Evolutionary conservation across 2,113 vertebrate species (phyloP).

Genomic region (Acanthochromis polyacanthus): DNA sequence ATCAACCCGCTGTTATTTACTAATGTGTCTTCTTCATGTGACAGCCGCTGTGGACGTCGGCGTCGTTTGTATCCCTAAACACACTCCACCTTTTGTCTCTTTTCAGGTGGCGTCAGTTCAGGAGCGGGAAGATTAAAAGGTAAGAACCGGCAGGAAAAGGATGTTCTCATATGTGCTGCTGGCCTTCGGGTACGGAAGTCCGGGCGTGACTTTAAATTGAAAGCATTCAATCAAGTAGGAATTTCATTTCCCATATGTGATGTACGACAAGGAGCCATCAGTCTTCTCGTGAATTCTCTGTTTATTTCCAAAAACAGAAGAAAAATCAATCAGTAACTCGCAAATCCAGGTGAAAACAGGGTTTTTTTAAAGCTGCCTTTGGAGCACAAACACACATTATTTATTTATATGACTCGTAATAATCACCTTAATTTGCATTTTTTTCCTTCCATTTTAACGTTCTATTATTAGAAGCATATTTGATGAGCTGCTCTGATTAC

Average conservation of each 20-base stretch:
- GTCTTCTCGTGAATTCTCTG: conserved; percentile 19
- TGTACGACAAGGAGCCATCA: background rate
- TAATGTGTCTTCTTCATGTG: conserved; percentile 72
- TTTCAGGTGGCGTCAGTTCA: conserved; percentile 42
- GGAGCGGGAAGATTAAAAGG: conserved; percentile 5
- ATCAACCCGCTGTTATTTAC: conserved; percentile 84
- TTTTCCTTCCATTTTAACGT: too few species aligned
- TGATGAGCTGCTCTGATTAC: too few species aligned
- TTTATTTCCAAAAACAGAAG: too few species aligned
- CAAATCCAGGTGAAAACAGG: too few species aligned
- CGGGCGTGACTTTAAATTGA: conserved; percentile 63
- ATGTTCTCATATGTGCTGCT: conserved; percentile 35
- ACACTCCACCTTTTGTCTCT: conserved; percentile 15
- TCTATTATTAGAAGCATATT: too few species aligned
- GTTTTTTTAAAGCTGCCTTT: too few species aligned
- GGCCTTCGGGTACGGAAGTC: conserved; percentile 53
- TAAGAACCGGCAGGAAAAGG: background rate
- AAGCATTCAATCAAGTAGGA: conserved; percentile 71
- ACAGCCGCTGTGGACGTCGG: conserved; percentile 30
- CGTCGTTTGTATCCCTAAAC: conserved; percentile 2
- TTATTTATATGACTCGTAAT: too few species aligned
- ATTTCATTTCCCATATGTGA: conserved; percentile 65
- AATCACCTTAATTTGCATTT: too few species aligned
- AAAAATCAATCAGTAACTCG: too few species aligned
- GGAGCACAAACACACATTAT: too few species aligned